A percentile compares a stretch with the other conserved stretches of the same genome.
These are phyloP conservation scores for Apteryx mantelli DNA, from an alignment of 2,113 vertebrate species.

Conservation along the genomic window DNA sequence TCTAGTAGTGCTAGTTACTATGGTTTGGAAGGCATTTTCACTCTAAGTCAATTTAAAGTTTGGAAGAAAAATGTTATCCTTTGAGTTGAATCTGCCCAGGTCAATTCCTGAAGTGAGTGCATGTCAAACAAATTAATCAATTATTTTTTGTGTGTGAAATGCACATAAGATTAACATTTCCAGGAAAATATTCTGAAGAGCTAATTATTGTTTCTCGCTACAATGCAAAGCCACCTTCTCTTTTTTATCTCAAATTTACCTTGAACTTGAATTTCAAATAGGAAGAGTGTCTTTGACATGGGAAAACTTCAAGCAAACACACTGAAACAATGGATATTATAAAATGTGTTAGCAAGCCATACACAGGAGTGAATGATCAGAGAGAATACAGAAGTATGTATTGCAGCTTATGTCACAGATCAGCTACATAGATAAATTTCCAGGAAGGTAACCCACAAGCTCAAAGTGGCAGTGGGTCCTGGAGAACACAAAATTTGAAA, in stretches of 20 bases:
- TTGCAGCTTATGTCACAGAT: not conserved
- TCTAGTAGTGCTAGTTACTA: not conserved
- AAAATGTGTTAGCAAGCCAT: not conserved
- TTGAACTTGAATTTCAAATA: slow-evolving; percentile 7
- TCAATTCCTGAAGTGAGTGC: not conserved
- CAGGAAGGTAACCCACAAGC: not conserved
- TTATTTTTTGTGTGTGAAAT: not conserved
- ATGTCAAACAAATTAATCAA: not conserved
- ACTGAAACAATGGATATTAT: not conserved
- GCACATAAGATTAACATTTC: not conserved
- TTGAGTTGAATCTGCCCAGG: not conserved
- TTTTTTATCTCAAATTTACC: not conserved
- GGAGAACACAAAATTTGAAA: slow-evolving; percentile 14
- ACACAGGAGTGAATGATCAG: not conserved
- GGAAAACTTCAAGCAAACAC: slow-evolving; percentile 2
- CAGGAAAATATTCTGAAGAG: slow-evolving; percentile 19
- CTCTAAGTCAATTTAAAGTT: not conserved
- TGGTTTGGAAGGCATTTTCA: not conserved
- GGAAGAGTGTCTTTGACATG: not conserved
- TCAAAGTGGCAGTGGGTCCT: not conserved
- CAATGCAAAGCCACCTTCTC: not conserved
- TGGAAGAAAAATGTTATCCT: not conserved
- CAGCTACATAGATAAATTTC: not conserved
- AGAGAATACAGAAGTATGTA: not conserved
- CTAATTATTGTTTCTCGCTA: slow-evolving; percentile 1